These are phyloP conservation scores for Drosophila equinoxialis DNA, from an alignment of 1,140 invertebrate genomes.

Conservation along the genomic window DNA sequence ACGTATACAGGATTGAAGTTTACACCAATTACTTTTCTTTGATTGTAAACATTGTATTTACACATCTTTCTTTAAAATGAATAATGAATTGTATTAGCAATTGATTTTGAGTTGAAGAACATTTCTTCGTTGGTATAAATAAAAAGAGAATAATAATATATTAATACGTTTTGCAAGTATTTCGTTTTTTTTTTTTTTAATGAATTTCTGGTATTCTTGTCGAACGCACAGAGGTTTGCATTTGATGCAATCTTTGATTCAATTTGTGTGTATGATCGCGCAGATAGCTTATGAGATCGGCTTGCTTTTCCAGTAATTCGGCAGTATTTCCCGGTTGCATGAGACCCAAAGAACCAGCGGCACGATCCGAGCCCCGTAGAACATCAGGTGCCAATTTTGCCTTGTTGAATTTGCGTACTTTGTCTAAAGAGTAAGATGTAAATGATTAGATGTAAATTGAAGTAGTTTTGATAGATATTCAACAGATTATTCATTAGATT, in stretches of 20 bases:
- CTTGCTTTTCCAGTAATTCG: conserved; percentile 87
- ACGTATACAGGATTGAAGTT: conserved; percentile 22
- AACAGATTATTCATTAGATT: background rate
- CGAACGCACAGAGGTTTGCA: conserved; percentile 72
- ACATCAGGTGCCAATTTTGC: conserved; percentile 85
- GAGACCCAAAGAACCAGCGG: conserved; percentile 85
- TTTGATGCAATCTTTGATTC: conserved; percentile 83
- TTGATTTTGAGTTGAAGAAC: conserved; percentile 51
- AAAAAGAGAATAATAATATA: conserved; percentile 27
- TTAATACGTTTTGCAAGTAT: conserved; percentile 6
- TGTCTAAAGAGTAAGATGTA: conserved; percentile 82
- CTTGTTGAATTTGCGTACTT: conserved; percentile 86
- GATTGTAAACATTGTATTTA: conserved; percentile 28
- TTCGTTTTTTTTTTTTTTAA: conserved; percentile 32
- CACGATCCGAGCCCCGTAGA: conserved; percentile 83
- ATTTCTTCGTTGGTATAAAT: conserved; percentile 59
- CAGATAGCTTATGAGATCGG: conserved; percentile 84
- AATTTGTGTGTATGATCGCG: conserved; percentile 84
- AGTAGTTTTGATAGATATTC: background rate
- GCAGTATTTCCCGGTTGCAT: conserved; percentile 84
- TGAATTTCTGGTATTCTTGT: conserved; percentile 61
- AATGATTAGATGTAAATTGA: background rate
- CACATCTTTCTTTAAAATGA: conserved; percentile 39
- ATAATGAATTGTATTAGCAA: conserved; percentile 28
- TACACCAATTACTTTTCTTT: conserved; percentile 18